Evolutionary conservation across 2,113 vertebrate species (phyloP), one percentile per base, ranked within the genome.

Genomic region (Cyprinus carpio): DNA sequence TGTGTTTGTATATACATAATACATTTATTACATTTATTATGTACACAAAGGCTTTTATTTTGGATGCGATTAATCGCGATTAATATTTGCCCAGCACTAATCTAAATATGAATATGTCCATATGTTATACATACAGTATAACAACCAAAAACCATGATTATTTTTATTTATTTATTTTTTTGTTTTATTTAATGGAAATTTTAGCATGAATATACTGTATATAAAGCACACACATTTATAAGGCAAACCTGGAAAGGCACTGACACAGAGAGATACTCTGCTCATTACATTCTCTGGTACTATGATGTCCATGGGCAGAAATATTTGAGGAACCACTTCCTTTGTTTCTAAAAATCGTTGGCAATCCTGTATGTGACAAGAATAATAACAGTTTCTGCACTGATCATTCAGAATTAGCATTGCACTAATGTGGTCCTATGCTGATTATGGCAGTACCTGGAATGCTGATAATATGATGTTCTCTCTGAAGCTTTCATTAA

Each of bases 401-500:
- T 23, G 37, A 62, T 64, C 67, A 34, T 58, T 86, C 43, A 69
- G 34, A 75, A 75, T 89, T 89, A 86, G 88, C 81, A 85, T 84
- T 82, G 81, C 86, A 75, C 62, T 87, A 89, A 87, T 56, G 49
- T 76, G n/a, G 88, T 82, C 85, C 58, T 82, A 78, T 77, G 88
- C 75, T 89, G 82, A 90, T 91, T 82, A 81, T 87, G 81, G 83
- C 18, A n/a, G 74, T 78, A 90, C 86, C 79, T 81, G 81, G 86
- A 89, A 87, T 82, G 64, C 82, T 90, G 87, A 87, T 91, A 90
- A 87, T 85, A 78, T 46, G 29, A 76, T 46, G 40, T 25, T 75
- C n/a, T 87, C 85, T 82, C 75, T 89, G 83, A 91, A 82, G 85
- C 85, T 82, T 92, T 90, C 88, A 91, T 91, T 90, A 89, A 82